Conservation (phyloP, 2,888 invertebrate genomes). For the Himalopsyche anomala region DNA sequence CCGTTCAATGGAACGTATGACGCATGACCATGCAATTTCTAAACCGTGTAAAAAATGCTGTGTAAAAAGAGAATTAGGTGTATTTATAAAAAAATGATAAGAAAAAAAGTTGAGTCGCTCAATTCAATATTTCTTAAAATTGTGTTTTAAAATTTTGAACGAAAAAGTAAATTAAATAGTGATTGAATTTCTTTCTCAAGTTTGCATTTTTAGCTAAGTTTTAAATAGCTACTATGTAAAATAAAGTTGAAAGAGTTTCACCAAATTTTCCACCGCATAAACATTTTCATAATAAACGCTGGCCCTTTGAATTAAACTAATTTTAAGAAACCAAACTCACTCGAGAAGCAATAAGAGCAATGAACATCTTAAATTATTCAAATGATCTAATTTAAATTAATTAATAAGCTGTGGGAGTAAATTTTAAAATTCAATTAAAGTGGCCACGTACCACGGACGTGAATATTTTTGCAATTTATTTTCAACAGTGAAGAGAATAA, state of each 20-base stretch:
- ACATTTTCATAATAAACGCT: slow-evolving; percentile 12
- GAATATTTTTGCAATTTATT: slow-evolving; percentile 34
- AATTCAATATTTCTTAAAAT: too few relatives aligned
- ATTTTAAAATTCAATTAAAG: slow-evolving; percentile 42
- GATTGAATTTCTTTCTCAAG: too few relatives aligned
- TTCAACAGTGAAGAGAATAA: background rate
- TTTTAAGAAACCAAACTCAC: slow-evolving; percentile 39
- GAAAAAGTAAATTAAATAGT: too few relatives aligned
- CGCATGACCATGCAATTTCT: too few relatives aligned
- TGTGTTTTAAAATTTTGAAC: too few relatives aligned
- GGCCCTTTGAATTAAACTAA: slow-evolving; percentile 23
- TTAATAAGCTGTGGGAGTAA: slow-evolving; percentile 19
- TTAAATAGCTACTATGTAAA: too few relatives aligned
- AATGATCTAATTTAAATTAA: slow-evolving; percentile 43
- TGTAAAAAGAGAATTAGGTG: too few relatives aligned
- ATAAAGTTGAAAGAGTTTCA: background rate
- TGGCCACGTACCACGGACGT: slow-evolving; percentile 29
- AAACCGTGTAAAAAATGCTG: too few relatives aligned
- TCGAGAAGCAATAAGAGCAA: slow-evolving; percentile 22
- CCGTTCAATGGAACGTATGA: too few relatives aligned
- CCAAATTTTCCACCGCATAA: background rate
- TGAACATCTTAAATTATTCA: slow-evolving; percentile 34
- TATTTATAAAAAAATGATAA: too few relatives aligned
- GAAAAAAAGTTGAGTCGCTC: too few relatives aligned
- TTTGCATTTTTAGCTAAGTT: too few relatives aligned